These are phyloP conservation scores for Eucera pruinosa DNA, from an alignment of 2,888 invertebrate species.

Conservation along the genomic window DNA sequence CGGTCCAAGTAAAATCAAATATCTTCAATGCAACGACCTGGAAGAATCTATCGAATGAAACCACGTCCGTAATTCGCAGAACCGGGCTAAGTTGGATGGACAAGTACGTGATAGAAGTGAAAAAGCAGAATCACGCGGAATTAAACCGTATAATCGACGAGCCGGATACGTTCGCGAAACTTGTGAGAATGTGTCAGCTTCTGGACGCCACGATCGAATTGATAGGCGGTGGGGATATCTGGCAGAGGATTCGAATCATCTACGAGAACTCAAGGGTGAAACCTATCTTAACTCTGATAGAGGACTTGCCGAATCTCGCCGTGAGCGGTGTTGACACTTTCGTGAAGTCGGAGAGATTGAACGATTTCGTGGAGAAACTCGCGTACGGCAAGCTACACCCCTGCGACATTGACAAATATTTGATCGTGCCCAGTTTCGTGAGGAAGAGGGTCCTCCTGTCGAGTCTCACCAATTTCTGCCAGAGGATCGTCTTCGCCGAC, in stretches of 20 bases:
- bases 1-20: conserved; percentile 69
- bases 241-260: conserved; percentile 74
- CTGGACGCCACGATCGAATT: conserved; percentile 68
- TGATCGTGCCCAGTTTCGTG: conserved; percentile 76
- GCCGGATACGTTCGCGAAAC: conserved; percentile 12
- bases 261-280: conserved; percentile 75
- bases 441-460: conserved; percentile 74
- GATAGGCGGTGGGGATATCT: conserved; percentile 76
- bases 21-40: conserved; percentile 76
- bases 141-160: neutral
- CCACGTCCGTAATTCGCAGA: conserved; percentile 58
- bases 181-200: conserved; percentile 58
- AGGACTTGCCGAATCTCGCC: conserved; percentile 77
- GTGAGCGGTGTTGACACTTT: conserved; percentile 77
- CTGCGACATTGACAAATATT: conserved; percentile 78
- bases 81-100: conserved; percentile 73
- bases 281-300: conserved; percentile 73
- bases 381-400: conserved; percentile 68
- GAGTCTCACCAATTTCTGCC: conserved; percentile 77
- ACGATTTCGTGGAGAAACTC: conserved; percentile 73
- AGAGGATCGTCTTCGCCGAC: conserved; percentile 67
- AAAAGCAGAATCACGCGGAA: neutral
- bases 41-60: conserved; percentile 73
- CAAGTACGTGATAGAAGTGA: conserved; percentile 18
- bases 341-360: conserved; percentile 75